phyloP scores from a whole-genome alignment of 2,113 vertebrate genomes.

The Neomonachus schauinslandi region DNA sequence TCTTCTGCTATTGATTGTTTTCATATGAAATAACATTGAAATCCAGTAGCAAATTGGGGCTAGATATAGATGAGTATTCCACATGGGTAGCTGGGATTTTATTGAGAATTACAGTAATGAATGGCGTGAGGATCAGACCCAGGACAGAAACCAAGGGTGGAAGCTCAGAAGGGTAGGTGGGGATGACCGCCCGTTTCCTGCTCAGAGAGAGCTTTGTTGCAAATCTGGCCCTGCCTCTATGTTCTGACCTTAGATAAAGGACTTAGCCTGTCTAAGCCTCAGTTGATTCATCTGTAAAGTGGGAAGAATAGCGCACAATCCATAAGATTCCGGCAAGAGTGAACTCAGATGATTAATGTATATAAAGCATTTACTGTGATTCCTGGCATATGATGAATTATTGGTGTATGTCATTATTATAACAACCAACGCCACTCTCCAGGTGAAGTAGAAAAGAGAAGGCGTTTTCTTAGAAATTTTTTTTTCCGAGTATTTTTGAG shows the following conservation, averaged over 20 bases:
- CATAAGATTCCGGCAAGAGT: background rate
- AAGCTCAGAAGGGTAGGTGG: background rate
- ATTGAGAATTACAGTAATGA: no score
- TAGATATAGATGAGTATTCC: background rate
- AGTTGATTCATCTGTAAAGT: background rate
- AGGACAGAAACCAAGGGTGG: background rate
- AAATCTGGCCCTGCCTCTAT: no score
- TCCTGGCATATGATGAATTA: accelerated
- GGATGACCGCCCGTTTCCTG: accelerated
- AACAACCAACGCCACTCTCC: accelerated
- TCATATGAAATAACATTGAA: constrained; percentile 54
- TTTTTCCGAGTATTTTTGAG: background rate
- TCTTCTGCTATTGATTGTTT: constrained; percentile 27
- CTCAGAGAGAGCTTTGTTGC: background rate
- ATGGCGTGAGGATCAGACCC: background rate
- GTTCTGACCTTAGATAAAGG: background rate
- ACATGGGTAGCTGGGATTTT: background rate
- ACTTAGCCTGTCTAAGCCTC: background rate
- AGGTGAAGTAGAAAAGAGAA: background rate
- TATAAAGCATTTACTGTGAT: accelerated
- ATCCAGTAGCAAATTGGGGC: background rate
- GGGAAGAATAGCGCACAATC: background rate
- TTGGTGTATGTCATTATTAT: accelerated
- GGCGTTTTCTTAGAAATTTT: background rate
- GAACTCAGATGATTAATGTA: background rate